Evolutionary conservation across 2,888 invertebrate species (phyloP).

Genomic region (Marronus borbonicus): DNA sequence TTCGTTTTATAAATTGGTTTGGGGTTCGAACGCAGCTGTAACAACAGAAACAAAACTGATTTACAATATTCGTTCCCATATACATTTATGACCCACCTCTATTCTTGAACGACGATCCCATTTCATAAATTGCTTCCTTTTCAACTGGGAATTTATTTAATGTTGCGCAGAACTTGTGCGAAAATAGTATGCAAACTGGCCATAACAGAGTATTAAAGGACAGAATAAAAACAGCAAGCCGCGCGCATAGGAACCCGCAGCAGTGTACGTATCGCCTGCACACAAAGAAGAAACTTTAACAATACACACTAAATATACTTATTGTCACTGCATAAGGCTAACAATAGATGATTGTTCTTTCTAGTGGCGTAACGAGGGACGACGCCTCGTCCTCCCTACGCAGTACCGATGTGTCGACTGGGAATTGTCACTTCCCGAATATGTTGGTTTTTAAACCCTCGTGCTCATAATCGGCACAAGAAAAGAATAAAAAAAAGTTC

Average conservation of each 20-base stretch:
- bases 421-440: conserved; percentile 51
- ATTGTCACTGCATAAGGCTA: conserved; percentile 60
- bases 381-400: conserved; percentile 57
- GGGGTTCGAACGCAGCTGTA: too few species aligned
- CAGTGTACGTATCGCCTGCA: conserved; percentile 7
- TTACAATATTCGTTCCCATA: too few species aligned
- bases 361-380: conserved; percentile 57
- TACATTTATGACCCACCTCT: too few species aligned
- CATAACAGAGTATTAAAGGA: conserved; percentile 46
- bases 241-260: background rate
- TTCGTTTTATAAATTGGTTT: too few species aligned
- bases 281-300: conserved; percentile 57
- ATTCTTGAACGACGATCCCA: too few species aligned
- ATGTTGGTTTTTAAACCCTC: conserved; percentile 51
- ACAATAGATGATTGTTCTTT: conserved; percentile 62
- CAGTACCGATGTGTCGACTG: conserved; percentile 48
- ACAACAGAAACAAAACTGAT: too few species aligned
- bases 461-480: conserved; percentile 53
- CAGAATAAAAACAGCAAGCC: conserved; percentile 23
- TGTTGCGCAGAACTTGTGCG: conserved; percentile 1
- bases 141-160: conserved; percentile 36
- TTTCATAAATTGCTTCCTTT: background rate
- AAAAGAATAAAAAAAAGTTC: conserved; percentile 52
- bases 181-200: conserved; percentile 52
- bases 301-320: conserved; percentile 61